These are phyloP conservation scores for Antennarius maculatus DNA, from an alignment of 2,797 vertebrate species.

Conservation along the genomic window DNA sequence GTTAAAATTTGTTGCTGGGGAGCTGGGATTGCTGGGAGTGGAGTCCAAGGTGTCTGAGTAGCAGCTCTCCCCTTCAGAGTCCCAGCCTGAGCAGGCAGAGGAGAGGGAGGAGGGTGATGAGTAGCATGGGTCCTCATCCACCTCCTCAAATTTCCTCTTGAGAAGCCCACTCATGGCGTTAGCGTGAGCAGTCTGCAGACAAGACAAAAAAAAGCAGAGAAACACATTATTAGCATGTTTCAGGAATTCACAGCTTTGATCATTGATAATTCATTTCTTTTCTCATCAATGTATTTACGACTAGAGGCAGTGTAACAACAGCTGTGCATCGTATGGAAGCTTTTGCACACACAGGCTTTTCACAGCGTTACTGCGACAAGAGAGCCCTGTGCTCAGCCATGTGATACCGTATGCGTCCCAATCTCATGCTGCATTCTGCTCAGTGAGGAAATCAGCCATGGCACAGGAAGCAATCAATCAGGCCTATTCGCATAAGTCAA, in stretches of 20 bases:
- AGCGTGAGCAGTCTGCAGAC: constrained; percentile 71
- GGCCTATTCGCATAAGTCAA: constrained; percentile 76
- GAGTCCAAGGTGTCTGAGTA: constrained; percentile 84
- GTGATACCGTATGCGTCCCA: constrained; percentile 42
- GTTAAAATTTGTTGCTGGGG: constrained; percentile 80
- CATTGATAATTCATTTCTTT: neutral
- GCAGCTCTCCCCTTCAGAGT: constrained; percentile 90
- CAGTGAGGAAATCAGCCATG: constrained; percentile 49
- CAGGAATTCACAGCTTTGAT: constrained; percentile 14
- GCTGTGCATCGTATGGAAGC: neutral
- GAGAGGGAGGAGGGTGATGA: constrained; percentile 87
- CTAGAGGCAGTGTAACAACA: neutral
- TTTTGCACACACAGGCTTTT: constrained; percentile 14
- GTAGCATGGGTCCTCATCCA: constrained; percentile 91
- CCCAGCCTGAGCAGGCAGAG: constrained; percentile 89
- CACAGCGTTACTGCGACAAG: constrained; percentile 18
- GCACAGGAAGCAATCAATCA: constrained; percentile 82
- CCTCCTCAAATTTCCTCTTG: constrained; percentile 97
- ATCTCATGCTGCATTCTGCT: constrained; percentile 56
- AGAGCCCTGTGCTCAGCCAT: constrained; percentile 42
- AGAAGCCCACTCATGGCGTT: constrained; percentile 91
- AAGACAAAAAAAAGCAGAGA: constrained; percentile 21
- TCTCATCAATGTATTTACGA: neutral
- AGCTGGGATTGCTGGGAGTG: constrained; percentile 82
- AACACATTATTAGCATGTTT: constrained; percentile 34